These are phyloP conservation scores for Bombylius major DNA, from an alignment of 2,888 invertebrate genomes.

Conservation along the genomic window DNA sequence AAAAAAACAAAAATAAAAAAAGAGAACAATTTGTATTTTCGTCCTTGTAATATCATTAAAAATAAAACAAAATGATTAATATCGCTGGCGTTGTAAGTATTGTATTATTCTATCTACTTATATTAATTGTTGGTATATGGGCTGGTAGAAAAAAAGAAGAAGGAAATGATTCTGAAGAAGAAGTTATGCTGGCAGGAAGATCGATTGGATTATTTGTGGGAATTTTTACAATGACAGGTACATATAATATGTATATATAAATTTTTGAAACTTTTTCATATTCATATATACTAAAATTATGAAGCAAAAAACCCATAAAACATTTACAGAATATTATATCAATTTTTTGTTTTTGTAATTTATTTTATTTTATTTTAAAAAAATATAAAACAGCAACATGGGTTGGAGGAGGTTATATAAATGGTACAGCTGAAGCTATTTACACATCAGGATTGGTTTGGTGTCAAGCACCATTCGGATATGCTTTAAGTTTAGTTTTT, in stretches of 20 bases:
- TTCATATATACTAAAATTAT: not conserved
- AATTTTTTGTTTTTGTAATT: too few species aligned
- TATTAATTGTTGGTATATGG: constrained; percentile 93
- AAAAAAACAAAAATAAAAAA: too few species aligned
- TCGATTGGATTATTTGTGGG: constrained; percentile 96
- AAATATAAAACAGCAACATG: constrained; percentile 67
- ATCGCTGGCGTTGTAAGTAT: constrained; percentile 87
- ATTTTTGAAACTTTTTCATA: not conserved
- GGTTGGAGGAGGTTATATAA: constrained; percentile 99
- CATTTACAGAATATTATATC: too few species aligned
- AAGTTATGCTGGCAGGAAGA: constrained; percentile 96
- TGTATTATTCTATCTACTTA: constrained; percentile 89
- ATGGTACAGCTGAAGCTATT: constrained; percentile 95
- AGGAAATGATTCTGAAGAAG: constrained; percentile 86
- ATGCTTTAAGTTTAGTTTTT: constrained; percentile 87
- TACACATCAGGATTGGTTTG: constrained; percentile 86
- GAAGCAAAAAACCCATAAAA: too few species aligned
- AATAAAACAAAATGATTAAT: constrained; percentile 57
- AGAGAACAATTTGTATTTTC: too few species aligned
- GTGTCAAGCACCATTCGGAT: constrained; percentile 99
- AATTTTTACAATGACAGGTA: constrained; percentile 98
- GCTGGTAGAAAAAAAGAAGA: constrained; percentile 86
- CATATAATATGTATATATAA: too few species aligned
- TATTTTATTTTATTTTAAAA: not conserved
- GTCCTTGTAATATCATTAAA: too few species aligned